These are phyloP conservation scores for Spodoptera picta DNA, from an alignment of 2,888 invertebrate species.

Conservation along the genomic window DNA sequence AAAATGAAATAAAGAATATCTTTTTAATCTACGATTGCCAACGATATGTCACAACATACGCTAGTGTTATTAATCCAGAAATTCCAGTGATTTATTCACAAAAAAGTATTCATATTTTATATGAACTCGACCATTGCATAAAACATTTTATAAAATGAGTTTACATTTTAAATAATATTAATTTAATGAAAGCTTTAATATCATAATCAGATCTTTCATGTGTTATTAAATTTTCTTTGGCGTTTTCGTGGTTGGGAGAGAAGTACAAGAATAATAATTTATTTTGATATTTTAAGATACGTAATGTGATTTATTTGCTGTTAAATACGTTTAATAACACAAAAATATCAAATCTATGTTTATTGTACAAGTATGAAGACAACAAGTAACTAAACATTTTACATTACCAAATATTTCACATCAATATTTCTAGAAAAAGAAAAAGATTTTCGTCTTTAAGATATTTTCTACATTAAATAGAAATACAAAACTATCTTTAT, in stretches of 20 bases:
- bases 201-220: constrained; percentile 11
- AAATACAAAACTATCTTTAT: no score
- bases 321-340: not conserved
- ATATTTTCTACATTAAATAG: no score
- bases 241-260: no score
- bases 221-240: not conserved
- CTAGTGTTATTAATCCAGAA: constrained; percentile 38
- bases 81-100: constrained; percentile 34
- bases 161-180: constrained; percentile 24
- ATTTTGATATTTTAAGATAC: no score
- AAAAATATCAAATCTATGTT: no score
- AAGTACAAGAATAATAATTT: no score
- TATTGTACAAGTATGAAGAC: not conserved
- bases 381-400: not conserved
- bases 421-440: no score
- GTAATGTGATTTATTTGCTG: not conserved
- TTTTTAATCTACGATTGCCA: constrained; percentile 45
- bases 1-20: constrained; percentile 32
- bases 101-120: constrained; percentile 33
- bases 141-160: constrained; percentile 22
- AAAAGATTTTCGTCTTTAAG: no score
- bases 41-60: constrained; percentile 49
- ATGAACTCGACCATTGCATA: constrained; percentile 23
- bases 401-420: no score
- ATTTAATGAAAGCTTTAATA: constrained; percentile 26